Percentiles rank a stretch among this genome's conserved stretches.
Evolutionary conservation across 2,888 invertebrate genomes (phyloP).

Genomic region (Mycogona germanica): DNA sequence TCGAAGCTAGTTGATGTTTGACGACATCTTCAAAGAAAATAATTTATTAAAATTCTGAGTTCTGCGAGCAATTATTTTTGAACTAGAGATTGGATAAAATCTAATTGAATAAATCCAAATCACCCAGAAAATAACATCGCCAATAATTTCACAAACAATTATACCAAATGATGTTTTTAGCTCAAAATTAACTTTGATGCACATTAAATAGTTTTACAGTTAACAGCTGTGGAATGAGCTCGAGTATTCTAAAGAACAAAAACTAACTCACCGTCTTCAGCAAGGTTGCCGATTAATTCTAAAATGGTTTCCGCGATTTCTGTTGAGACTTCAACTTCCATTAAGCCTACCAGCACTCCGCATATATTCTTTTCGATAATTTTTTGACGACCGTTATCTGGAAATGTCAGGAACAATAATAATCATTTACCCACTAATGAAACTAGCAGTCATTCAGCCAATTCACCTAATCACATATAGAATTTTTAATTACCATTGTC

Average conservation of each 20-base stretch:
- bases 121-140: too few species aligned
- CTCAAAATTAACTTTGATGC: too few species aligned
- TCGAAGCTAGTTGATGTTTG: constrained; percentile 58
- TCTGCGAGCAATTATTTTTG: too few species aligned
- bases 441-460: too few species aligned
- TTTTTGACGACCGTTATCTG: constrained; percentile 23
- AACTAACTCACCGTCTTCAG: constrained; percentile 30
- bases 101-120: too few species aligned
- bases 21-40: constrained; percentile 50
- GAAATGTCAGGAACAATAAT: neutral
- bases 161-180: too few species aligned
- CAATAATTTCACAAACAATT: too few species aligned
- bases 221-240: neutral
- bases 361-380: constrained; percentile 23
- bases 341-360: constrained; percentile 19
- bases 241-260: neutral
- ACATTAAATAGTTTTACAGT: too few species aligned
- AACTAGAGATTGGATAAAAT: too few species aligned
- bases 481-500: constrained; percentile 35
- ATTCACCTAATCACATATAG: neutral
- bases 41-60: neutral
- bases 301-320: constrained; percentile 30
- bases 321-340: constrained; percentile 26
- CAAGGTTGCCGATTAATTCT: constrained; percentile 31
- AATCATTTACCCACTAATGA: too few species aligned